Conservation (phyloP, 2,888 invertebrate species). For the Polia nebulosa region DNA sequence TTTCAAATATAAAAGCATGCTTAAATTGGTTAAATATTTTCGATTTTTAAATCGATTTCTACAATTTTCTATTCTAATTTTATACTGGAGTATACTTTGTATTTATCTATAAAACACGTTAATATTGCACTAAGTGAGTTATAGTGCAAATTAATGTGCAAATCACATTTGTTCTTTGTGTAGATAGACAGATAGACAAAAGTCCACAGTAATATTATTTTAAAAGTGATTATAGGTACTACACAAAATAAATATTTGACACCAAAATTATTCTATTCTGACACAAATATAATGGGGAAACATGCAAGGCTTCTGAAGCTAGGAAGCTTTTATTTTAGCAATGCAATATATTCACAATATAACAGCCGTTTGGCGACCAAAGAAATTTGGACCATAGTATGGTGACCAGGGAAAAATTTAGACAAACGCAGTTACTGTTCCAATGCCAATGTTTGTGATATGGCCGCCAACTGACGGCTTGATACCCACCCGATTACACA, state of each 20-base stretch:
- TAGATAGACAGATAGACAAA: conserved; percentile 45
- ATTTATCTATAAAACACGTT: conserved; percentile 38
- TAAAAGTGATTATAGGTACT: conserved; percentile 48
- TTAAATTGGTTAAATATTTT: conserved; percentile 8
- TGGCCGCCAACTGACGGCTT: conserved; percentile 58
- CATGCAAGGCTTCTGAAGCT: conserved; percentile 86
- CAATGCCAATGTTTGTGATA: conserved; percentile 57
- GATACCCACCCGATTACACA: conserved; percentile 47
- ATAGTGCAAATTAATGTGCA: conserved; percentile 55
- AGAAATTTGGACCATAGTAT: conserved; percentile 28
- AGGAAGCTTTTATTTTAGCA: conserved; percentile 81
- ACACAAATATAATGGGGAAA: conserved; percentile 75
- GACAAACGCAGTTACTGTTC: conserved; percentile 26
- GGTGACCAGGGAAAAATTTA: conserved; percentile 53
- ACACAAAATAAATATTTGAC: conserved; percentile 64
- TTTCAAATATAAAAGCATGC: conserved; percentile 26
- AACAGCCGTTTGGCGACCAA: conserved; percentile 64
- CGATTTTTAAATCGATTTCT: conserved; percentile 23
- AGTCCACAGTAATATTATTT: conserved; percentile 11
- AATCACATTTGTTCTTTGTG: conserved; percentile 29
- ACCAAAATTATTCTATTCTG: conserved; percentile 68
- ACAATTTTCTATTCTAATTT: conserved; percentile 30
- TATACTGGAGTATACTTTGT: conserved; percentile 7
- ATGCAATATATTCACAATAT: conserved; percentile 74
- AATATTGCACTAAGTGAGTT: conserved; percentile 49